Conservation (phyloP, 2,888 invertebrate genomes). For the Phortica okadai region DNA sequence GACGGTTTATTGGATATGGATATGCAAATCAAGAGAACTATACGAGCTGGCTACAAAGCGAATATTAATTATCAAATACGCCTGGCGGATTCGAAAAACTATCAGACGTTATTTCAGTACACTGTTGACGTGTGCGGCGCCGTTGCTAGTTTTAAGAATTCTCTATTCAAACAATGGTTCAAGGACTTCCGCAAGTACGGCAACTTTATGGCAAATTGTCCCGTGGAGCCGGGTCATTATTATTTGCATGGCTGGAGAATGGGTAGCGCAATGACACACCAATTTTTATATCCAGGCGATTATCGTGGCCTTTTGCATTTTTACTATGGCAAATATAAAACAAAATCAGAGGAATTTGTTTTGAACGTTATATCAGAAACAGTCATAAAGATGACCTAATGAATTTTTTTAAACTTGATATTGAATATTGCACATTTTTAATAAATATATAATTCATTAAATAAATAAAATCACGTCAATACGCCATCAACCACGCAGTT, state of each 20-base stretch:
- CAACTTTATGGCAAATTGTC: slow-evolving; percentile 49
- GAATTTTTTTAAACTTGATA: not conserved
- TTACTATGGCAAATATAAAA: slow-evolving; percentile 24
- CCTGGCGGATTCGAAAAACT: not conserved
- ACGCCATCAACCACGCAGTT: not conserved
- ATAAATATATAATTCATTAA: not conserved
- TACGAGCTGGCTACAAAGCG: slow-evolving; percentile 27
- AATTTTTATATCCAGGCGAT: slow-evolving; percentile 39
- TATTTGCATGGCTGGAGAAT: slow-evolving; percentile 36
- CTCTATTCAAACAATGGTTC: slow-evolving; percentile 45
- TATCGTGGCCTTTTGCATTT: slow-evolving; percentile 34
- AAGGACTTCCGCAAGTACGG: slow-evolving; percentile 39
- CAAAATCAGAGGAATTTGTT: not conserved
- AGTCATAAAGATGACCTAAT: not conserved
- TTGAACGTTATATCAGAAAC: not conserved
- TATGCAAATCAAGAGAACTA: not conserved
- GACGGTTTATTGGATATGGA: slow-evolving; percentile 32
- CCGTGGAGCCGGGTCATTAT: slow-evolving; percentile 40
- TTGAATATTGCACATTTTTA: not conserved
- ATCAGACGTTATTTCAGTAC: slow-evolving; percentile 48
- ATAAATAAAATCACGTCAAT: not conserved
- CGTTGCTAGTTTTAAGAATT: slow-evolving; percentile 20
- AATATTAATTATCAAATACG: slow-evolving; percentile 43
- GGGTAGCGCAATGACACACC: slow-evolving; percentile 28
- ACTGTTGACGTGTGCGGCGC: slow-evolving; percentile 7